Conservation (phyloP, 2,888 invertebrate species). For the Papilio protenor region DNA sequence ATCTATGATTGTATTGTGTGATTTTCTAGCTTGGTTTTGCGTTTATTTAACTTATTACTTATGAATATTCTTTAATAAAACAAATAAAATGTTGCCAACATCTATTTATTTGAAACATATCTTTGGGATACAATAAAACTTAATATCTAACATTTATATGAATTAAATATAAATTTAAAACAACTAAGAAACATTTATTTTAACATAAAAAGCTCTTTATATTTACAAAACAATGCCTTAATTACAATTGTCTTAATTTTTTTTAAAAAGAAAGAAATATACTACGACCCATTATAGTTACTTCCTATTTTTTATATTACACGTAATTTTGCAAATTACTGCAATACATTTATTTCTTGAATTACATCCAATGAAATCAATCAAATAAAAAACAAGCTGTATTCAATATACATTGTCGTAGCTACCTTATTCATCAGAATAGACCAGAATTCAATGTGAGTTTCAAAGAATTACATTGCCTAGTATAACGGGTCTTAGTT, state of each 20-base stretch:
- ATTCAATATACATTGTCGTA: too few relatives aligned
- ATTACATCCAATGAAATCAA: too few relatives aligned
- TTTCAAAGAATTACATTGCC: too few relatives aligned
- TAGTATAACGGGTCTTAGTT: neutral
- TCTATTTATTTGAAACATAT: conserved; percentile 33
- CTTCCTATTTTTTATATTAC: neutral
- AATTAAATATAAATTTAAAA: conserved; percentile 11
- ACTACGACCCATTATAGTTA: conserved; percentile 5
- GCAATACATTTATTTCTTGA: too few relatives aligned
- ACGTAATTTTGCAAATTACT: too few relatives aligned
- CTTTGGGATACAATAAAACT: conserved; percentile 1
- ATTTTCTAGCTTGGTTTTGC: too few relatives aligned
- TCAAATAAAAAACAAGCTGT: too few relatives aligned
- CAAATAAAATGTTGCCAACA: conserved; percentile 5
- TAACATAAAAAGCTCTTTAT: neutral
- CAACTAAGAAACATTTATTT: conserved; percentile 17
- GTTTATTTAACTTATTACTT: too few relatives aligned
- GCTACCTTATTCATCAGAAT: too few relatives aligned
- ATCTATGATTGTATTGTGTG: too few relatives aligned
- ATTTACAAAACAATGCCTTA: conserved; percentile 23
- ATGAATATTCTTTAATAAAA: neutral
- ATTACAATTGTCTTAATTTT: neutral
- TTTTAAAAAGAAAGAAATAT: neutral
- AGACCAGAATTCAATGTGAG: too few relatives aligned
- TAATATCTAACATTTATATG: conserved; percentile 11